Conservation (phyloP, 2,113 vertebrate species). For the Mesitornis unicolor region DNA sequence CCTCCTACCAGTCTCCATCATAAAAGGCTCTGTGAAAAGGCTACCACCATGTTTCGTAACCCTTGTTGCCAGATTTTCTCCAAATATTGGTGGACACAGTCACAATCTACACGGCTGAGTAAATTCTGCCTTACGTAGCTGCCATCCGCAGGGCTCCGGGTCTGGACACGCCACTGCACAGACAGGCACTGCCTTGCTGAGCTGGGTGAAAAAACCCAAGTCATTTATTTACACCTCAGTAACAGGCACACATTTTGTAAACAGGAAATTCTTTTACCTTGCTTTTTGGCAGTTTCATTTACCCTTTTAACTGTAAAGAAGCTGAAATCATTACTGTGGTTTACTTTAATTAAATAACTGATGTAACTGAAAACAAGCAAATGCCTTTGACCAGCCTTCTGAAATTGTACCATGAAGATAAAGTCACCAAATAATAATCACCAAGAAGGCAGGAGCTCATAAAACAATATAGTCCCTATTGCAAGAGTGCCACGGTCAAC, state of each 20-base stretch:
- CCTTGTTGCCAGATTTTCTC: neutral
- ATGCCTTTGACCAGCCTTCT: neutral
- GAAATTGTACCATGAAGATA: neutral
- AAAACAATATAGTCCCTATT: neutral
- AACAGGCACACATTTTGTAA: neutral
- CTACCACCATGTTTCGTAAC: neutral
- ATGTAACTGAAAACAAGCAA: neutral
- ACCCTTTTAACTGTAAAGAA: neutral
- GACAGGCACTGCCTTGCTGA: neutral
- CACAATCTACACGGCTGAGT: neutral
- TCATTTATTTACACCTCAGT: neutral
- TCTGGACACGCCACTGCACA: neutral
- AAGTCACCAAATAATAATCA: neutral
- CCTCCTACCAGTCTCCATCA: neutral
- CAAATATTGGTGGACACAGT: neutral
- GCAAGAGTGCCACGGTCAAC: neutral
- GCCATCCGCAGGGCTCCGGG: neutral
- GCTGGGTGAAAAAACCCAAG: neutral
- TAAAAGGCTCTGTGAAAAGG: neutral
- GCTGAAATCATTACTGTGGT: neutral
- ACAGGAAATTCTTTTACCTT: neutral
- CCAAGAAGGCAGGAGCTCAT: neutral
- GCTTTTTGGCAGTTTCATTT: neutral
- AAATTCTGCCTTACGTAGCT: neutral
- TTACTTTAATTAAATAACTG: neutral